Base-by-base conservation (phyloP, 1,140 invertebrate genomes). In the Ooceraea biroi region DNA sequence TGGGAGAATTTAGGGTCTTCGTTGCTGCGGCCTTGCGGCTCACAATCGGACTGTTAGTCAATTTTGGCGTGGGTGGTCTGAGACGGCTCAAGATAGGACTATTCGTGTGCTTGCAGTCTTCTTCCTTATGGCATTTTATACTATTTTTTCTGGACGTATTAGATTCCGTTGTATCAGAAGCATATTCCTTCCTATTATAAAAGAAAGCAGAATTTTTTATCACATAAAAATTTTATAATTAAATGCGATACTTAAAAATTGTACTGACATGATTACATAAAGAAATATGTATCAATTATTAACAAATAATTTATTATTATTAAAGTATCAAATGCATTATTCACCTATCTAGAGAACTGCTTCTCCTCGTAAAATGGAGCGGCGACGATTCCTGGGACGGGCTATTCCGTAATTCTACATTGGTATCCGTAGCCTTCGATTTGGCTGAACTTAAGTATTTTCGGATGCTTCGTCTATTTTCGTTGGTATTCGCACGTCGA, bases 11-110 rank as follows among this genome's bases (percentile, higher is more conserved):
- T 27, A 91, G 65, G 11, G 89, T 86, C 82, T 88, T 89, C 17
- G 84, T 87, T 66, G 76, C n/a, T 1, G 85, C 41, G 36, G 85
- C 85, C 63, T 91, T 92, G 48, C 91, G 90, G n/a, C 63, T 83
- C 74, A 91, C 76, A 63, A 92, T 91, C 50, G 91, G 91, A 86
- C 91, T 92, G 57, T 89, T 92, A 8, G 89, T 92, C 72, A 92
- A 85, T 85, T 92, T 92, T 71, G 90, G 86, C 19, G 88, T 92
- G 68, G 91, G 80, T 58, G 91, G 85, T 68, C 86, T 88, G n/a
- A 92, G 46, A 66, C 86, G 91, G 73, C 83, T 92, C 72, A 91
- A 87, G 58, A 92, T 82, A 58, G 90, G 90, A 90, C 90, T 92
- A 48, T 90, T 91, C 8, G 90, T 89, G 46, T 91, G 90, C 19